A percentile compares a stretch with the other conserved stretches of the same genome.
Evolutionary conservation across 2,113 vertebrate genomes (phyloP).

Genomic region (Myotis lucifugus): DNA sequence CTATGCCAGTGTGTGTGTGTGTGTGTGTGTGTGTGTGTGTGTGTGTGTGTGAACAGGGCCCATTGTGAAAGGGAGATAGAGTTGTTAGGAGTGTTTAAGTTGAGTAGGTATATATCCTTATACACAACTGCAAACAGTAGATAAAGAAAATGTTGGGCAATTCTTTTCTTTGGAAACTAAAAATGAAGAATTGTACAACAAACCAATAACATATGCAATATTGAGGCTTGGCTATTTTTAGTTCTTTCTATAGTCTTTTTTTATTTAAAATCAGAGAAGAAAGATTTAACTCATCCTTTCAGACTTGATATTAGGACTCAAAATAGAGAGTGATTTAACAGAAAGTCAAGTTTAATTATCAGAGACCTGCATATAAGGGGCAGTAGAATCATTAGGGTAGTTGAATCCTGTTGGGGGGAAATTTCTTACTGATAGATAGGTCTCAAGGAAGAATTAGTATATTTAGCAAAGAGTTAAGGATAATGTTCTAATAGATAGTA

Average conservation of each 20-base stretch:
- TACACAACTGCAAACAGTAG: neutral
- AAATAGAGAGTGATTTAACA: conserved; percentile 2
- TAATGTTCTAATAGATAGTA: neutral
- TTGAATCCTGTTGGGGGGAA: neutral
- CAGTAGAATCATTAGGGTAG: neutral
- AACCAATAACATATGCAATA: neutral
- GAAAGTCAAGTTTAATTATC: neutral
- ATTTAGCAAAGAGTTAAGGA: conserved; percentile 9
- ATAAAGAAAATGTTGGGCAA: conserved; percentile 45
- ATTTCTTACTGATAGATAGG: neutral
- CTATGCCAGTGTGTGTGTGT: neutral
- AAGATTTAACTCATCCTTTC: neutral
- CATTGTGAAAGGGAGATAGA: conserved; percentile 13
- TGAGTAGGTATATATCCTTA: neutral
- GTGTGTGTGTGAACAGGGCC: neutral
- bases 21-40: no score
- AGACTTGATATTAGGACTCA: neutral
- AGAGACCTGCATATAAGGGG: neutral
- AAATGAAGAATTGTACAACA: conserved; percentile 32
- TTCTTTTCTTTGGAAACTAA: conserved; percentile 50
- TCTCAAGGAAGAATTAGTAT: neutral
- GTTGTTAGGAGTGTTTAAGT: neutral
- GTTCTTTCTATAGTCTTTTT: conserved; percentile 2
- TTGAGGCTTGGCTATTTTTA: neutral
- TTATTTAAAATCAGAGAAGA: conserved; percentile 45